Evolutionary conservation across 1,140 invertebrate genomes (phyloP), one percentile per base, ranked within the genome.

Genomic region (Helicoverpa zea): DNA sequence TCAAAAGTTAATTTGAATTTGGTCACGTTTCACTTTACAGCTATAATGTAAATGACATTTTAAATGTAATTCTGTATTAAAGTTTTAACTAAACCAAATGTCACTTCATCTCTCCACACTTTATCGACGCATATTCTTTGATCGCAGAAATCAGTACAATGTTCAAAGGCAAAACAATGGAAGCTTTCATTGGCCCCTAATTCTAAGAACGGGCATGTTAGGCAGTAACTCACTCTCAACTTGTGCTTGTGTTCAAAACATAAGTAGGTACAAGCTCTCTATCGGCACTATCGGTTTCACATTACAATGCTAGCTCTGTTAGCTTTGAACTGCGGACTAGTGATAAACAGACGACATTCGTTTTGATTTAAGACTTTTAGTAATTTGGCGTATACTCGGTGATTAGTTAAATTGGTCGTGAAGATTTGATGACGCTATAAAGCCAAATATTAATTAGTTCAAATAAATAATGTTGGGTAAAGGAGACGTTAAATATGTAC

Each of bases 261-360:
- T n/a, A 10, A 23, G 43, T 11, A 10, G 12, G 23, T 23, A 23
- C 47, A 30, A 49, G 43, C 73, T 47, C 68, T 59, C 74, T 64
- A 76, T 63, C 74, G 59, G 59, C 68, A 47, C 74, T 64, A 76
- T 63, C 74, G 59, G 59, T 52, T 52, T 59, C 43, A 29, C 64
- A 35, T 76, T 76, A 76, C 74, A 76, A 64, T 61, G 74, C 58
- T 49, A 30, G 58, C 58, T 49, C 52, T 63, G 59, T 63, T 4
- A 23, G 59, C n/a, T 74, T 64, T 52, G 43, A 63, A 61, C 73
- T 76, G 13, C 47, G 47, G 63, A 63, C 56, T 12, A n/a, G 56
- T 43, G 58, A 76, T 61, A 61, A 76, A 76, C 13, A 63, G 11
- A 16, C 7, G 14, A 49, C 7, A 51, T 29, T 51, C 9, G 12